phyloP scores from a whole-genome alignment of 2,888 invertebrate species.

The Strigamia crassipes region DNA sequence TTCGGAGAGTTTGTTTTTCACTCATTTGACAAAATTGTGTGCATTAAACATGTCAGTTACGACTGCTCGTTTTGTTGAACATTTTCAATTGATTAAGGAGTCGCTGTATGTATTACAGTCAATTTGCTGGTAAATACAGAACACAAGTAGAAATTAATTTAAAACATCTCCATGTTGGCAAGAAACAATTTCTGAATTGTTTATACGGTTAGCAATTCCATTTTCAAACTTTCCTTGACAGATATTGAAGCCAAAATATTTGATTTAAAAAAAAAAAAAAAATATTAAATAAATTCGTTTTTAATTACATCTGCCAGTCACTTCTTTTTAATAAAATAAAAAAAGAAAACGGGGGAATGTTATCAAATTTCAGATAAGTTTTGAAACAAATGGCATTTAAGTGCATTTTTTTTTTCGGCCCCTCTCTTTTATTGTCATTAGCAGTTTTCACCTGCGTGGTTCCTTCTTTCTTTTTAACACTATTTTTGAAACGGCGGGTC shows the following conservation, averaged over 20 bases:
- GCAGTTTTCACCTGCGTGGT: slow-evolving; percentile 37
- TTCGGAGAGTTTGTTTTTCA: no score
- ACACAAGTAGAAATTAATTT: neutral
- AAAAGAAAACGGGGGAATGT: neutral
- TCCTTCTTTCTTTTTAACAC: slow-evolving; percentile 26
- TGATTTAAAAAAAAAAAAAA: no score
- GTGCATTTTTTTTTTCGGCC: slow-evolving; percentile 2
- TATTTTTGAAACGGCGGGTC: slow-evolving; percentile 25
- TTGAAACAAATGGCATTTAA: slow-evolving; percentile 1
- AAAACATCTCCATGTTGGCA: neutral
- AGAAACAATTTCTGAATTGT: neutral
- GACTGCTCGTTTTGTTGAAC: neutral
- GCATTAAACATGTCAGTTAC: neutral
- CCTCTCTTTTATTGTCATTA: slow-evolving; percentile 30
- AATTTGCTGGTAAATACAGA: neutral
- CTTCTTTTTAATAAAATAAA: neutral
- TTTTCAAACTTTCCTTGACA: neutral
- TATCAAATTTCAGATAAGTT: slow-evolving; percentile 5
- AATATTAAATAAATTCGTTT: neutral
- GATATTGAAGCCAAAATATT: neutral
- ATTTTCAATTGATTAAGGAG: neutral
- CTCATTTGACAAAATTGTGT: no score
- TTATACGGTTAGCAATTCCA: neutral
- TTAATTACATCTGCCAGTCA: slow-evolving; percentile 15
- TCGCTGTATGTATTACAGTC: neutral